phyloP scores from a whole-genome alignment of 2,888 invertebrate species.

The Gisinianus flammeolus region DNA sequence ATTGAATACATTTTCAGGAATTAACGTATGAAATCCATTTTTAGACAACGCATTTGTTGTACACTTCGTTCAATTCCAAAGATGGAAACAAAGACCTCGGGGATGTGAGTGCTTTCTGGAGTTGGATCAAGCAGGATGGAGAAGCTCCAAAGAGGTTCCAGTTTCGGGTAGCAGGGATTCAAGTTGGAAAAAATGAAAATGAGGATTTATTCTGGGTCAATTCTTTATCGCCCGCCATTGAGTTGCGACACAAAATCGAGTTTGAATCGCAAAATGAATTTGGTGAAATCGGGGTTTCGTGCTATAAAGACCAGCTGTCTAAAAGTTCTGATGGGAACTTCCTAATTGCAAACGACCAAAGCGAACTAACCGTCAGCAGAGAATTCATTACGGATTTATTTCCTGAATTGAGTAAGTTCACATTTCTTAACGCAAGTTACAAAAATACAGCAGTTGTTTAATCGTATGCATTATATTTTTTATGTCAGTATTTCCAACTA shows the following conservation, averaged over 20 bases:
- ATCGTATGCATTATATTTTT: too few relatives aligned
- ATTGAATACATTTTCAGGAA: background rate
- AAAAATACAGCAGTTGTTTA: too few relatives aligned
- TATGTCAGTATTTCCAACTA: background rate
- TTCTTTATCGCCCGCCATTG: background rate
- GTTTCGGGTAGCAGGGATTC: background rate
- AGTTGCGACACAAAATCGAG: background rate
- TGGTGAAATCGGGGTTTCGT: background rate
- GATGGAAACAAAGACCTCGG: background rate
- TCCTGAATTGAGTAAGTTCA: background rate
- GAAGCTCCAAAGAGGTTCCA: background rate
- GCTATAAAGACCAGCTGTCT: background rate
- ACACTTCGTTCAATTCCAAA: background rate
- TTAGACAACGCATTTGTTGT: background rate
- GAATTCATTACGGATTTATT: background rate
- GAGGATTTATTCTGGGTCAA: background rate
- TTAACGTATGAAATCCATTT: background rate
- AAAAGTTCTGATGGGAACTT: background rate
- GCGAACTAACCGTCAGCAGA: background rate
- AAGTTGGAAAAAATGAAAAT: background rate
- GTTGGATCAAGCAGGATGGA: background rate
- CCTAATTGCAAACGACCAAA: background rate
- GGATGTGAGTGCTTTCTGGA: background rate
- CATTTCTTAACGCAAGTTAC: too few relatives aligned
- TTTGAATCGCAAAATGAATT: background rate